Evolutionary conservation across 1,140 invertebrate species (phyloP).

Genomic region (Zaprionus nigranus): DNA sequence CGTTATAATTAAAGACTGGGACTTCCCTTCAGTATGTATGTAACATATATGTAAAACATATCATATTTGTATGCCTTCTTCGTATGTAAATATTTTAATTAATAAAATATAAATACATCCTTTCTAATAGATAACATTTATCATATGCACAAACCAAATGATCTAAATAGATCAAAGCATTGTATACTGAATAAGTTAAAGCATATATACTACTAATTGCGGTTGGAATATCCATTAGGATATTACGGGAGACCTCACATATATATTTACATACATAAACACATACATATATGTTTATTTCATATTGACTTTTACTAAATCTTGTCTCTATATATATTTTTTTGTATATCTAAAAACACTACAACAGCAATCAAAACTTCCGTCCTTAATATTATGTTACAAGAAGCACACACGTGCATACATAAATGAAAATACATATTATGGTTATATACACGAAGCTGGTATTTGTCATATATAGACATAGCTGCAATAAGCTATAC

Average conservation of each 20-base stretch:
- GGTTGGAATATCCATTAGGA: too few species aligned
- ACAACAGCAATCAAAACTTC: background rate
- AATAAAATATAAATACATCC: background rate
- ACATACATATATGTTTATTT: constrained; percentile 13
- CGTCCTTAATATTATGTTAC: background rate
- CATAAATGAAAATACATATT: background rate
- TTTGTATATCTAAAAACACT: background rate
- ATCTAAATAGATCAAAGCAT: background rate
- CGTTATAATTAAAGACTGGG: background rate
- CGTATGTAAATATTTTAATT: background rate
- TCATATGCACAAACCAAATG: background rate
- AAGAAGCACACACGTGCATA: background rate
- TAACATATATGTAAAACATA: background rate
- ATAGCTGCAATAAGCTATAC: background rate
- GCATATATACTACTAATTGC: background rate
- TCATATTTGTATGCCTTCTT: background rate
- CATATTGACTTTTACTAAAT: too few species aligned
- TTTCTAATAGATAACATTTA: background rate
- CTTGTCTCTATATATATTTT: background rate
- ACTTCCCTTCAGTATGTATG: background rate
- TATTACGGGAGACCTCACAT: too few species aligned
- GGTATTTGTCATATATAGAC: constrained; percentile 1
- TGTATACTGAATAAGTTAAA: background rate
- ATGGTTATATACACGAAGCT: background rate
- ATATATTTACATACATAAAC: background rate